These are phyloP conservation scores for Benitochromis conjunctus DNA, from an alignment of 2,113 vertebrate species.

Conservation along the genomic window DNA sequence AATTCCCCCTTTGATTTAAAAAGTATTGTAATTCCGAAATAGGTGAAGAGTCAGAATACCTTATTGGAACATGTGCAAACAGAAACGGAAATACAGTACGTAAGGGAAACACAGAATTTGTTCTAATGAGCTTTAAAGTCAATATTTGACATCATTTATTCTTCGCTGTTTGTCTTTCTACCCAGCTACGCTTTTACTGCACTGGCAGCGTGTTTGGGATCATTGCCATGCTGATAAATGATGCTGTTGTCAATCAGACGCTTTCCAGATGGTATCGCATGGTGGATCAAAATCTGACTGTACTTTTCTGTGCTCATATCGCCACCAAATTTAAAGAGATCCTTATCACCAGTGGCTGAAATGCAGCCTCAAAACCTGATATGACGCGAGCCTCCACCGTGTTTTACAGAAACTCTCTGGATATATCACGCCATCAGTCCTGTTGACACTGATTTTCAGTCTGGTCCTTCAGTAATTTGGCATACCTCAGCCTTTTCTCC, in stretches of 20 bases:
- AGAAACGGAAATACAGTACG: neutral
- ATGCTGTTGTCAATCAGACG: neutral
- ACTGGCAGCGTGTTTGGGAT: neutral
- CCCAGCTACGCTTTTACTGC: neutral
- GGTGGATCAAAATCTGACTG: neutral
- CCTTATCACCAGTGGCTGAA: neutral
- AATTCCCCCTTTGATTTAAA: neutral
- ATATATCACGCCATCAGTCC: neutral
- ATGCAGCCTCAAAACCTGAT: neutral
- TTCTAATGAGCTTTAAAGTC: neutral
- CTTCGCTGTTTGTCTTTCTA: neutral
- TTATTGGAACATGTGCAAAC: neutral
- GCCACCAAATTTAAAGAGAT: neutral
- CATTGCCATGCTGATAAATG: neutral
- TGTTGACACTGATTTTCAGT: neutral
- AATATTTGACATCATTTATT: neutral
- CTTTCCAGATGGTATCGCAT: neutral
- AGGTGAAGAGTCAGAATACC: neutral
- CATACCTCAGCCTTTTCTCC: neutral
- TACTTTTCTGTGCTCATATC: neutral
- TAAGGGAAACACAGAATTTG: neutral
- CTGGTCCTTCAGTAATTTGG: neutral
- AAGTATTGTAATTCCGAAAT: neutral
- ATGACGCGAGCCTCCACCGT: neutral
- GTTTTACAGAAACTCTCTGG: neutral